A percentile compares a stretch with the other conserved stretches of the same genome.
Conservation (phyloP, 2,888 invertebrate genomes). For the Cordilura impudica region DNA sequence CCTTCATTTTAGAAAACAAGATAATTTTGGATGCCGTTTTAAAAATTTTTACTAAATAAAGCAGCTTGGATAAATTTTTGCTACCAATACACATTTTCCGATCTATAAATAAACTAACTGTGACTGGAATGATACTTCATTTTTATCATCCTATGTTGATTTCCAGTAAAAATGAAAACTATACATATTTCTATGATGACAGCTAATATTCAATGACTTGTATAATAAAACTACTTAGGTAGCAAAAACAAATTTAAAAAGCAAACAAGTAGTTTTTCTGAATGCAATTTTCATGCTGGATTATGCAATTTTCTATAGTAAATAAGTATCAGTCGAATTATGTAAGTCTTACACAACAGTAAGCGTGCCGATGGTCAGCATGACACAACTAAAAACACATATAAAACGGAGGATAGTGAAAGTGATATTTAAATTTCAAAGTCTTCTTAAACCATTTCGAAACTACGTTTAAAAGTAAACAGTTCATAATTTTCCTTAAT, state of each 20-base stretch:
- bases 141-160: neutral
- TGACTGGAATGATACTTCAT: neutral
- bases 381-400: constrained; percentile 26
- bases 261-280: neutral
- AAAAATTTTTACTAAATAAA: too few species aligned
- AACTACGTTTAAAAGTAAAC: neutral
- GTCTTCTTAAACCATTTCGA: neutral
- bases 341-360: constrained; percentile 2
- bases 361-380: constrained; percentile 47
- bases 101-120: too few species aligned
- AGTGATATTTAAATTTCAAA: constrained; percentile 31
- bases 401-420: constrained; percentile 38
- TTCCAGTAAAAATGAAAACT: neutral
- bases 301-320: constrained; percentile 37
- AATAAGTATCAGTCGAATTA: neutral
- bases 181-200: neutral
- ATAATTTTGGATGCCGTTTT: too few species aligned
- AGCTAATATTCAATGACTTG: constrained; percentile 21
- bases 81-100: too few species aligned
- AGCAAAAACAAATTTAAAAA: constrained; percentile 19
- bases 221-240: constrained; percentile 16
- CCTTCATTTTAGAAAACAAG: too few species aligned
- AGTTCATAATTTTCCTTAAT: neutral
- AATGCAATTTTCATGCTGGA: constrained; percentile 14
- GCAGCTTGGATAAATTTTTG: too few species aligned